phyloP scores from a whole-genome alignment of 2,797 vertebrate genomes.

The Sebastes miniatus region DNA sequence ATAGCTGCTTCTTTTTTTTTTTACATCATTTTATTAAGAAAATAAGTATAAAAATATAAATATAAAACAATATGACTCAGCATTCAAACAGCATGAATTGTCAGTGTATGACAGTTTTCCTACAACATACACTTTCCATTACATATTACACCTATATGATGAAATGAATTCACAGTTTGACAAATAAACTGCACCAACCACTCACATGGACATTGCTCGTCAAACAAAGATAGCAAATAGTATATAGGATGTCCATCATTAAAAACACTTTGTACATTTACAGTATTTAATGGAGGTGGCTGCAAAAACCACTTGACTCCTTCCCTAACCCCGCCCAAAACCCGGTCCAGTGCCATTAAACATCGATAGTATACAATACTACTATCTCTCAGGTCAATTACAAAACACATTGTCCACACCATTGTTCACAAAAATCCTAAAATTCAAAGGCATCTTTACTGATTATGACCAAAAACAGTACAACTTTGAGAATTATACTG shows the following conservation, averaged over 20 bases:
- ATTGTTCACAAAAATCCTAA: conserved; percentile 86
- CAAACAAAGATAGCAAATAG: conserved; percentile 85
- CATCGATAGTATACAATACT: conserved; percentile 87
- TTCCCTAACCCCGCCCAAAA: conserved; percentile 33
- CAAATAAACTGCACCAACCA: conserved; percentile 83
- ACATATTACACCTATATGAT: conserved; percentile 85
- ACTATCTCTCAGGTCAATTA: conserved; percentile 84
- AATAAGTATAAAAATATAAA: conserved; percentile 99
- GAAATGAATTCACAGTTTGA: conserved; percentile 85
- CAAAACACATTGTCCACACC: conserved; percentile 88
- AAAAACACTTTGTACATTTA: conserved; percentile 85
- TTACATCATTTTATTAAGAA: conserved; percentile 90
- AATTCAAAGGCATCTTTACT: conserved; percentile 86
- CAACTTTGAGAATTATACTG: conserved; percentile 66
- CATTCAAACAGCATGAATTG: conserved; percentile 83
- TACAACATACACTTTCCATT: conserved; percentile 84
- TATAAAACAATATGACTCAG: conserved; percentile 96
- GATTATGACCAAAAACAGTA: conserved; percentile 79
- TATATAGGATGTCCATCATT: conserved; percentile 82
- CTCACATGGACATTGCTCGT: conserved; percentile 83
- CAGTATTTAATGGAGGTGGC: conserved; percentile 79
- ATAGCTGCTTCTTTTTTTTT: conserved; percentile 34
- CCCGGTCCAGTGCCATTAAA: conserved; percentile 73
- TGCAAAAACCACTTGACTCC: conserved; percentile 72
- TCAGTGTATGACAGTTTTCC: conserved; percentile 82